Conservation (phyloP, 2,113 vertebrate genomes). For the Sorex araneus region DNA sequence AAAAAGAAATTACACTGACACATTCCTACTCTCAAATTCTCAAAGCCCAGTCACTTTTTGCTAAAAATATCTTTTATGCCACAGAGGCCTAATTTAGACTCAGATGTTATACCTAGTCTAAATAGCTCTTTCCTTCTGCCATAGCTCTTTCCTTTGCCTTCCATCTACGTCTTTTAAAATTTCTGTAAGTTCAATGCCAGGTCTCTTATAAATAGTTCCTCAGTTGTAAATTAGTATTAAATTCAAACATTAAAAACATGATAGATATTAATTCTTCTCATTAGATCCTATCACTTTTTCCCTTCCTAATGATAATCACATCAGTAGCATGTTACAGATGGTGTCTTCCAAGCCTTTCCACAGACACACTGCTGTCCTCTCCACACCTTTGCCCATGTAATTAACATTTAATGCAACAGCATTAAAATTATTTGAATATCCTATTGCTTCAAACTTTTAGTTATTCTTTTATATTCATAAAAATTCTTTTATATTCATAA, state of each 20-base stretch:
- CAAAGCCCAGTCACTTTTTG: background rate
- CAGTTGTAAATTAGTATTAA: background rate
- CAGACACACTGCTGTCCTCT: background rate
- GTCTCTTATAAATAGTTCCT: background rate
- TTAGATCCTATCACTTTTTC: background rate
- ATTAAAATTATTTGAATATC: conserved; percentile 12
- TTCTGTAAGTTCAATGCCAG: conserved; percentile 7
- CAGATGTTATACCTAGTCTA: background rate
- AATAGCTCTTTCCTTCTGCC: background rate
- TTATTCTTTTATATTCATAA: background rate
- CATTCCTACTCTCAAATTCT: background rate
- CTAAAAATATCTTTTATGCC: background rate
- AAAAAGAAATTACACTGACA: background rate
- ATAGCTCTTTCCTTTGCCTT: background rate
- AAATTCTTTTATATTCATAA: too few relatives aligned
- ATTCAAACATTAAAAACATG: background rate
- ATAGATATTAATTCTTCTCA: background rate
- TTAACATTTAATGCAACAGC: background rate
- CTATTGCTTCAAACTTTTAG: conserved; percentile 15
- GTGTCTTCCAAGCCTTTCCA: background rate
- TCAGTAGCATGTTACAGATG: background rate
- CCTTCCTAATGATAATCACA: background rate
- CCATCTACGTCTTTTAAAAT: background rate
- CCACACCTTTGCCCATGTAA: background rate
- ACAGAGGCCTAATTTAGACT: background rate